These are phyloP conservation scores for Conus ventricosus DNA, from an alignment of 1,140 invertebrate genomes.

Conservation along the genomic window DNA sequence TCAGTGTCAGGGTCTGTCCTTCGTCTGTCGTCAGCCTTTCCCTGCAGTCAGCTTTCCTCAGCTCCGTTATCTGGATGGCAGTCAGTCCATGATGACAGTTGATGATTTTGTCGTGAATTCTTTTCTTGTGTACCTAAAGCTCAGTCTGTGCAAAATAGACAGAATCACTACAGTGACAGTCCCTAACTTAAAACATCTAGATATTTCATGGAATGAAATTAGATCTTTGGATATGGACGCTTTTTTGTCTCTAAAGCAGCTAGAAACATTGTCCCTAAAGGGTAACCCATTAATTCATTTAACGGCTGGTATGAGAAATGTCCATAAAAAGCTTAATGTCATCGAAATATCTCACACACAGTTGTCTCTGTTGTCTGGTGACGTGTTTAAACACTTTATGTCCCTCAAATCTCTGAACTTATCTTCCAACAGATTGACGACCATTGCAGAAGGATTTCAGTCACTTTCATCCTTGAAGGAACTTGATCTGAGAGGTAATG, in stretches of 20 bases:
- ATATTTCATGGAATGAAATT: background rate
- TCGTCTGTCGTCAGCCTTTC: conserved; percentile 21
- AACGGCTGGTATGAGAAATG: background rate
- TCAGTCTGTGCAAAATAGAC: background rate
- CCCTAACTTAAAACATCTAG: background rate
- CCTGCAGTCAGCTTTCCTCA: background rate
- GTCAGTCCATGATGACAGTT: background rate
- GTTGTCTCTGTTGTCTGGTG: background rate
- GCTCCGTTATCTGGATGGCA: conserved; percentile 6
- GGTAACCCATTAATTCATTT: background rate
- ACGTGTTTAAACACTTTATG: background rate
- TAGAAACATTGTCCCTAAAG: background rate
- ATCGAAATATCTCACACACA: background rate
- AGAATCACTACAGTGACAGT: background rate
- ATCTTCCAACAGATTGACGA: background rate
- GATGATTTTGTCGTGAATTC: background rate
- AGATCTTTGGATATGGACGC: background rate
- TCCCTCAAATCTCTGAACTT: background rate
- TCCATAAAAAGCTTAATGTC: background rate
- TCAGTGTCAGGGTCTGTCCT: conserved; percentile 24
- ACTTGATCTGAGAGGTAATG: background rate
- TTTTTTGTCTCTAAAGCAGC: background rate
- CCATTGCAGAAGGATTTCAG: conserved; percentile 9
- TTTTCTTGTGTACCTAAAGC: background rate
- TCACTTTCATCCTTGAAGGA: background rate